Evolutionary conservation across 1,140 invertebrate species (phyloP).

Genomic region (Drosophila funebris): DNA sequence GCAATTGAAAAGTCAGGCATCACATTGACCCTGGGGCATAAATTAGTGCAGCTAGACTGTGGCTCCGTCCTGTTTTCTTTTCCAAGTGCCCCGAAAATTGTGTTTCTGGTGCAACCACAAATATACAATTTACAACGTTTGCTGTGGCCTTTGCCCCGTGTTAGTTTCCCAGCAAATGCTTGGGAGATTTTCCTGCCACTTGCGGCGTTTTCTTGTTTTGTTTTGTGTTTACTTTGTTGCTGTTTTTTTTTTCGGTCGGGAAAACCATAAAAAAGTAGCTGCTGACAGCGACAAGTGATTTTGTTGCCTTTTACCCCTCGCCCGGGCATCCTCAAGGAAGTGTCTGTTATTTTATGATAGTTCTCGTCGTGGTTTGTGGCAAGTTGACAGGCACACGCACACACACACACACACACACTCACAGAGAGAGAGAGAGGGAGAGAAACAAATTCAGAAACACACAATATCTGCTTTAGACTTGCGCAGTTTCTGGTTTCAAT

Average conservation of each 20-base stretch:
- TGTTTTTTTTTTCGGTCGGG: conserved; percentile 14
- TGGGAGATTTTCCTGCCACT: conserved; percentile 59
- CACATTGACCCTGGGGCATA: conserved; percentile 34
- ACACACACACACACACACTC: neutral
- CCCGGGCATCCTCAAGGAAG: conserved; percentile 29
- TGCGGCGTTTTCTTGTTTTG: conserved; percentile 46
- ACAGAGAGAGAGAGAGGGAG: too few relatives aligned
- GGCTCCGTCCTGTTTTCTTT: conserved; percentile 7
- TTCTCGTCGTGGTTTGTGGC: conserved; percentile 2
- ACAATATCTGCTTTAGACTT: neutral
- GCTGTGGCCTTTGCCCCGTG: conserved; percentile 47
- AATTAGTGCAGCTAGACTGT: conserved; percentile 36
- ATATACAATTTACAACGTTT: conserved; percentile 40
- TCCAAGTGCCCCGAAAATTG: conserved; percentile 57
- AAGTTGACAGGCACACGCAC: conserved; percentile 16
- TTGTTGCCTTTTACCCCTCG: conserved; percentile 15
- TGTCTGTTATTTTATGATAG: conserved; percentile 32
- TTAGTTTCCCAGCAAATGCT: conserved; percentile 29
- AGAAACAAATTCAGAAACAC: conserved; percentile 1
- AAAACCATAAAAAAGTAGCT: conserved; percentile 67
- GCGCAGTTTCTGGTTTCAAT: neutral
- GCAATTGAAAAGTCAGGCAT: conserved; percentile 7
- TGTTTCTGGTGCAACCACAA: conserved; percentile 10
- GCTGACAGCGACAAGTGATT: conserved; percentile 72
- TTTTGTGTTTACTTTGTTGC: conserved; percentile 28